Conservation (phyloP, 2,113 vertebrate genomes). For the Actinemys pallida region DNA sequence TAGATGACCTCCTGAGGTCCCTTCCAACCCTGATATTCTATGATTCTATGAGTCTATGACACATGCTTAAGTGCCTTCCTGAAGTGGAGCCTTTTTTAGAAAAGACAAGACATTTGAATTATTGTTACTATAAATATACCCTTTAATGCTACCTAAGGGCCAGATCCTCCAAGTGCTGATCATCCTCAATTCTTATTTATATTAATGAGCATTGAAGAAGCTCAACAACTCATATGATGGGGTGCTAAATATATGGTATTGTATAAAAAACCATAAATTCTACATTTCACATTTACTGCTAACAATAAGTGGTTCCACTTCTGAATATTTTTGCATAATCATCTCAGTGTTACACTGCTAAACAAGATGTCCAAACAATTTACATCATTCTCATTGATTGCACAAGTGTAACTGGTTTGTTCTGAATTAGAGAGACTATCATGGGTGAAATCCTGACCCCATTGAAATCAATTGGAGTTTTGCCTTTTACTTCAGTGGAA, state of each 20-base stretch:
- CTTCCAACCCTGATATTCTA: too few species aligned
- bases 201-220: background rate
- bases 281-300: background rate
- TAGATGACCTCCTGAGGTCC: too few species aligned
- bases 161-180: background rate
- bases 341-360: background rate
- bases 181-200: background rate
- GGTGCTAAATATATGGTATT: too few species aligned
- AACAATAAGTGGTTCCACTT: background rate
- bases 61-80: background rate
- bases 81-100: background rate
- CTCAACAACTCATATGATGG: background rate
- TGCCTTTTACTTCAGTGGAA: background rate
- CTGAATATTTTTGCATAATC: background rate
- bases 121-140: background rate
- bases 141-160: background rate
- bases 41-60: too few species aligned
- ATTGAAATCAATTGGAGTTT: background rate
- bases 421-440: background rate
- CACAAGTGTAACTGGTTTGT: background rate
- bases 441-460: background rate
- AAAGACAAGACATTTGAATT: background rate
- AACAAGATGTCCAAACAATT: background rate
- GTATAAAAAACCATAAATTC: background rate
- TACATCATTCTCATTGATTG: background rate